Percentiles rank a stretch among this genome's conserved stretches.
Evolutionary conservation across 2,113 vertebrate genomes (phyloP).

Genomic region (Loxodonta africana): DNA sequence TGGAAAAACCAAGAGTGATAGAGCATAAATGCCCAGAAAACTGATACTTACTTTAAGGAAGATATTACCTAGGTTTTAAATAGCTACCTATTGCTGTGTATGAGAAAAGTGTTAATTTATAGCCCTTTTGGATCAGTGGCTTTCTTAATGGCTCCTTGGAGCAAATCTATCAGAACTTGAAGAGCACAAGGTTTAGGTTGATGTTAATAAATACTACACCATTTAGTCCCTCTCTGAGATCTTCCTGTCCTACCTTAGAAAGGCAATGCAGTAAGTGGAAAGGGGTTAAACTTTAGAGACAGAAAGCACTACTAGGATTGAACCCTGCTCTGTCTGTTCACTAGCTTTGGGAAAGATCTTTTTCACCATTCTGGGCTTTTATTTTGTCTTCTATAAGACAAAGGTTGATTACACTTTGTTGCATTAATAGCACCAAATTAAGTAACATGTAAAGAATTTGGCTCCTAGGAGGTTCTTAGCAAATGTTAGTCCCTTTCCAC

Average conservation of each 20-base stretch:
- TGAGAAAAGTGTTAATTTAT: constrained; percentile 66
- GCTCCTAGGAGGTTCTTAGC: neutral
- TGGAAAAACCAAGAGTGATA: constrained; percentile 66
- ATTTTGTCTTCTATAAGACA: constrained; percentile 11
- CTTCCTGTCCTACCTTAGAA: neutral
- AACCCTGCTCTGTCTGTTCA: neutral
- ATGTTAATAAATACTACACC: constrained; percentile 55
- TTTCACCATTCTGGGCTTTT: neutral
- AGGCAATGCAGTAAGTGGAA: neutral
- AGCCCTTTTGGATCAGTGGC: constrained; percentile 59
- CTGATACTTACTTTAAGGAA: constrained; percentile 57
- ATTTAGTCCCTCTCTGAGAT: neutral
- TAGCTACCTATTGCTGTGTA: constrained; percentile 49
- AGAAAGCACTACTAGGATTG: neutral
- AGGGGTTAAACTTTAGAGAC: neutral
- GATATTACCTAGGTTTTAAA: constrained; percentile 70
- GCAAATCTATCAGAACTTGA: constrained; percentile 65
- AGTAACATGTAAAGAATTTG: neutral
- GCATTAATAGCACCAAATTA: neutral
- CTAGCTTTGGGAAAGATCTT: neutral
- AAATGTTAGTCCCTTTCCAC: neutral
- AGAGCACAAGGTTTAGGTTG: constrained; percentile 52
- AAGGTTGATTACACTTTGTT: neutral
- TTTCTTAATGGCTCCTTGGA: constrained; percentile 71
- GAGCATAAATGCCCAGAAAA: constrained; percentile 66